These are phyloP conservation scores for Drosophila yooni DNA, from an alignment of 2,888 invertebrate species.

Conservation along the genomic window DNA sequence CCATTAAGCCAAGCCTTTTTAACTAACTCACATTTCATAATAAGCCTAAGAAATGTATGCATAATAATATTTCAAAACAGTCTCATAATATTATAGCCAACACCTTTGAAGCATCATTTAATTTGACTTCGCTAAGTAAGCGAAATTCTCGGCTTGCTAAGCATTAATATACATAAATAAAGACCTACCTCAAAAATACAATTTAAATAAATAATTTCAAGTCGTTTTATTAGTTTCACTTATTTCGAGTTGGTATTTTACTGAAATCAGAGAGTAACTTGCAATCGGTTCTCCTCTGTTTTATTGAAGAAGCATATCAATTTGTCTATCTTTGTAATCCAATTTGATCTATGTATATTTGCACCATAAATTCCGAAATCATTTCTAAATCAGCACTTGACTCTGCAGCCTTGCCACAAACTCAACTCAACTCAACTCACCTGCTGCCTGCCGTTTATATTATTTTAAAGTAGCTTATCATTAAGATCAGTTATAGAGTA, in stretches of 20 bases:
- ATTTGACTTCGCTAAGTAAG: constrained; percentile 4
- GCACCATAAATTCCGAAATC: neutral
- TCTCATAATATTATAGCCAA: constrained; percentile 8
- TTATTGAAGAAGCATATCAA: fast-evolving
- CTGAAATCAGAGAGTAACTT: neutral
- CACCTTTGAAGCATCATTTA: constrained; percentile 8
- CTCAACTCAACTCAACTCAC: neutral
- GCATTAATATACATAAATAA: neutral
- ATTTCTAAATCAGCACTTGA: neutral
- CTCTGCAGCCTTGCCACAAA: neutral
- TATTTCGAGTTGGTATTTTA: neutral
- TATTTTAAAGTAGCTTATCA: constrained; percentile 3
- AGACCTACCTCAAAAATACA: constrained; percentile 61
- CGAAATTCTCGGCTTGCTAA: constrained; percentile 27
- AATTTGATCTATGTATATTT: neutral
- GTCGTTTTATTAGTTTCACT: neutral
- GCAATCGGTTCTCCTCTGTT: neutral
- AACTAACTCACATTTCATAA: neutral
- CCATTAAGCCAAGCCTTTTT: constrained; percentile 38
- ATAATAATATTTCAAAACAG: neutral
- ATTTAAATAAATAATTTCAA: neutral
- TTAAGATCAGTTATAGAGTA: neutral
- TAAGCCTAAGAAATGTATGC: neutral
- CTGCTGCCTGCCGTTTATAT: neutral
- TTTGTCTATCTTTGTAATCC: neutral